Conservation (phyloP, 2,113 vertebrate genomes). For the Erpornis zantholeuca region DNA sequence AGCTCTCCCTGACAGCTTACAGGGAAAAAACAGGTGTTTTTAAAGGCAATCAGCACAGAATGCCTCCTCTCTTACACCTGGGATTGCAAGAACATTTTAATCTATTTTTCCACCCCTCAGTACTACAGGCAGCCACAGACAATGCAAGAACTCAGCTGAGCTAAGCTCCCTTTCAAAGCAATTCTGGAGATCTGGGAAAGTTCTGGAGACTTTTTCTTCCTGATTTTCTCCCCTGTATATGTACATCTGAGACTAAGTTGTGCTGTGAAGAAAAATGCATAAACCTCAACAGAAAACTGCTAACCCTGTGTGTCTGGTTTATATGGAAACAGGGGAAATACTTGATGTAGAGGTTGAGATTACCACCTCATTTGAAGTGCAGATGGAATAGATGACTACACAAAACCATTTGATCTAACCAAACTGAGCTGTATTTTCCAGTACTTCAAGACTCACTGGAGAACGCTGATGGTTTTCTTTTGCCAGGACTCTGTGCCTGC, state of each 20-base stretch:
- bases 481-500: neutral
- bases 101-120: neutral
- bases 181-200: neutral
- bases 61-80: neutral
- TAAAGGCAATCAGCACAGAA: neutral
- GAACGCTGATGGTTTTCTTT: neutral
- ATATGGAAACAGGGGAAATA: neutral
- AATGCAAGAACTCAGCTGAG: neutral
- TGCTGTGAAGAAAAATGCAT: neutral
- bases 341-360: neutral
- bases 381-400: neutral
- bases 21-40: neutral
- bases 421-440: neutral
- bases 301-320: neutral
- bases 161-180: neutral
- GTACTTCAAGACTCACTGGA: neutral
- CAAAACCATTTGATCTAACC: neutral
- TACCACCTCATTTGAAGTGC: neutral
- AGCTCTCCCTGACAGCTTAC: neutral
- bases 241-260: neutral
- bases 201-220: neutral
- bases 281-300: neutral
- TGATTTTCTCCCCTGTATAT: neutral
- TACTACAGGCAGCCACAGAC: accelerated
- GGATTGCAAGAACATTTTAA: neutral